Evolutionary conservation across 2,113 vertebrate genomes (phyloP).

Genomic region (Procavia capensis): DNA sequence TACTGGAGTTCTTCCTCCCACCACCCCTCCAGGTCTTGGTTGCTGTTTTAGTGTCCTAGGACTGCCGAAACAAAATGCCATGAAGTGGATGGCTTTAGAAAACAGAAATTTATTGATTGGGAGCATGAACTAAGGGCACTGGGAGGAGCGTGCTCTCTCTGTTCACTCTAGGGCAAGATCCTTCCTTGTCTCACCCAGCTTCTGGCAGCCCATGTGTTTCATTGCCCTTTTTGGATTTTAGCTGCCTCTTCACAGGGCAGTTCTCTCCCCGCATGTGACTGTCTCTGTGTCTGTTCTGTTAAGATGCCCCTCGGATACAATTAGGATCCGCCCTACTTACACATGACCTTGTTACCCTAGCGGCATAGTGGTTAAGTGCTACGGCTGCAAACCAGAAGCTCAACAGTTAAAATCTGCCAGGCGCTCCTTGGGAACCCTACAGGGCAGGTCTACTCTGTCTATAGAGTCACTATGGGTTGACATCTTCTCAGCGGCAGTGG

Average conservation of each 20-base stretch:
- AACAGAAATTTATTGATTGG: neutral
- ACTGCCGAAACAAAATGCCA: no score
- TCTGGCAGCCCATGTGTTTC: neutral
- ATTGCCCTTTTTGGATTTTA: neutral
- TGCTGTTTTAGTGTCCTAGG: no score
- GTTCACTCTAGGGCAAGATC: neutral
- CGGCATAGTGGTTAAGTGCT: no score
- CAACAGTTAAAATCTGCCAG: no score
- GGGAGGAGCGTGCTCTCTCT: neutral
- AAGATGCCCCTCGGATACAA: neutral
- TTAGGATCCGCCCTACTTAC: neutral
- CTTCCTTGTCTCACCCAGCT: neutral
- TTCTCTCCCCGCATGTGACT: neutral
- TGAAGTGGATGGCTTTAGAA: neutral
- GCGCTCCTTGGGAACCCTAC: no score
- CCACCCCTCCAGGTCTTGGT: no score
- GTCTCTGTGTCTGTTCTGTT: neutral
- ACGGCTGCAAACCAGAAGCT: no score
- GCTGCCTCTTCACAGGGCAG: neutral
- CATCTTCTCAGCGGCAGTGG: no score
- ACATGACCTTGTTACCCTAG: neutral
- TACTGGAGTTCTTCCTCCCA: neutral
- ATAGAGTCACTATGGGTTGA: no score
- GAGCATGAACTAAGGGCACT: neutral
- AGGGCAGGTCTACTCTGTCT: no score